Conservation (phyloP, 1,140 invertebrate species). For the Leptoteleia sp. region DNA sequence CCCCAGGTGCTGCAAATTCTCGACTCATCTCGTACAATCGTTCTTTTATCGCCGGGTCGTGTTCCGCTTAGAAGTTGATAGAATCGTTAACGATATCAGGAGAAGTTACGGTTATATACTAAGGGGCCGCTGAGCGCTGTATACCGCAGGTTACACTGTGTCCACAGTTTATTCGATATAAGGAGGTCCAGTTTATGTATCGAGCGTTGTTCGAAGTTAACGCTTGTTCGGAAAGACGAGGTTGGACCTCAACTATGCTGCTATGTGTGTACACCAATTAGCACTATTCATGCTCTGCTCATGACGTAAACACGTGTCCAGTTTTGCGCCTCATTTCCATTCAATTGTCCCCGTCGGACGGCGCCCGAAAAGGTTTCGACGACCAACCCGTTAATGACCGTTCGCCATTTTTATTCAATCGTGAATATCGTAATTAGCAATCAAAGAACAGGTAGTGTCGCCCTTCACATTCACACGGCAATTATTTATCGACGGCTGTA, state of each 20-base stretch:
- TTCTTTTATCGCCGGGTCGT: constrained; percentile 18
- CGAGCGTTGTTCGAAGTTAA: constrained; percentile 71
- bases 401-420: background rate
- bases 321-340: constrained; percentile 65
- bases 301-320: constrained; percentile 70
- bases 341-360: constrained; percentile 50
- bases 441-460: too few species aligned
- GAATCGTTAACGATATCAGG: constrained; percentile 43
- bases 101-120: too few species aligned
- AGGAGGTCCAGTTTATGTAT: constrained; percentile 50
- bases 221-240: constrained; percentile 35
- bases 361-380: constrained; percentile 61
- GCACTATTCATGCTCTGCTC: constrained; percentile 69
- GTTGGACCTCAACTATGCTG: constrained; percentile 5
- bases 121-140: too few species aligned
- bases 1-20: background rate
- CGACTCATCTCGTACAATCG: constrained; percentile 9
- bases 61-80: constrained; percentile 20
- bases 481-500: too few species aligned
- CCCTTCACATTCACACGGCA: too few species aligned
- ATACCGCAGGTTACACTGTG: constrained; percentile 13
- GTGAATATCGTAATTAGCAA: too few species aligned
- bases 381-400: constrained; percentile 9
- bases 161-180: constrained; percentile 44
- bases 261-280: constrained; percentile 69